Evolutionary conservation across 2,888 invertebrate species (phyloP).

Genomic region (Patella pellucida): DNA sequence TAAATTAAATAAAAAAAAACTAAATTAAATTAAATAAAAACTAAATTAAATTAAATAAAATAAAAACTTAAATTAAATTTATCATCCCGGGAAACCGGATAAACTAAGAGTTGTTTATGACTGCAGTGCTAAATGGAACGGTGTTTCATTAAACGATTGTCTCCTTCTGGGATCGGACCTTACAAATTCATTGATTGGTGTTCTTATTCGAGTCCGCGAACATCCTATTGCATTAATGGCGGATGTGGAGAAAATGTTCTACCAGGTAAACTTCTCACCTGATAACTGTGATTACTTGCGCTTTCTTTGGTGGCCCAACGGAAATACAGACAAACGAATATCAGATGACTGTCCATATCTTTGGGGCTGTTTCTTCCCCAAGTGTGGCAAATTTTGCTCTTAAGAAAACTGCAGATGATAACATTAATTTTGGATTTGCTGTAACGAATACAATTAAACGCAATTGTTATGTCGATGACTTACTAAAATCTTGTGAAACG

Average conservation of each 20-base stretch:
- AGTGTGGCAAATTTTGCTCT: slow-evolving; percentile 14
- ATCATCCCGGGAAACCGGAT: slow-evolving; percentile 27
- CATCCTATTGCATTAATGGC: slow-evolving; percentile 23
- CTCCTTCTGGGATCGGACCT: slow-evolving; percentile 25
- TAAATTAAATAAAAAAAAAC: too few species aligned
- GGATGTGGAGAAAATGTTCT: slow-evolving; percentile 26
- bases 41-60: too few species aligned
- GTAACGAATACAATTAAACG: not conserved
- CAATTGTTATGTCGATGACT: slow-evolving; percentile 15
- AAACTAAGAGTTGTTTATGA: slow-evolving; percentile 20
- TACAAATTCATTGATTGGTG: slow-evolving; percentile 21
- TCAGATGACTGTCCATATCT: slow-evolving; percentile 9
- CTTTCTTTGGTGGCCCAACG: slow-evolving; percentile 24
- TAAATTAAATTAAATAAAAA: too few species aligned
- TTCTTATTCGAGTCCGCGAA: slow-evolving; percentile 20
- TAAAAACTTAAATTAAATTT: too few species aligned
- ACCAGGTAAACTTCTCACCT: slow-evolving; percentile 18
- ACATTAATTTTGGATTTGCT: not conserved
- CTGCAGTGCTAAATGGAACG: slow-evolving; percentile 16
- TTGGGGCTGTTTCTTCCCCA: slow-evolving; percentile 13
- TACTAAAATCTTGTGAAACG: slow-evolving; percentile 13
- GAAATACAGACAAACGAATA: not conserved
- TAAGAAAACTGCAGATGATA: not conserved
- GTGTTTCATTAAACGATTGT: slow-evolving; percentile 17
- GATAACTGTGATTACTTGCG: slow-evolving; percentile 19